These are phyloP conservation scores for Coptodon bakossiorum DNA, from an alignment of 2,113 vertebrate species.

Conservation along the genomic window DNA sequence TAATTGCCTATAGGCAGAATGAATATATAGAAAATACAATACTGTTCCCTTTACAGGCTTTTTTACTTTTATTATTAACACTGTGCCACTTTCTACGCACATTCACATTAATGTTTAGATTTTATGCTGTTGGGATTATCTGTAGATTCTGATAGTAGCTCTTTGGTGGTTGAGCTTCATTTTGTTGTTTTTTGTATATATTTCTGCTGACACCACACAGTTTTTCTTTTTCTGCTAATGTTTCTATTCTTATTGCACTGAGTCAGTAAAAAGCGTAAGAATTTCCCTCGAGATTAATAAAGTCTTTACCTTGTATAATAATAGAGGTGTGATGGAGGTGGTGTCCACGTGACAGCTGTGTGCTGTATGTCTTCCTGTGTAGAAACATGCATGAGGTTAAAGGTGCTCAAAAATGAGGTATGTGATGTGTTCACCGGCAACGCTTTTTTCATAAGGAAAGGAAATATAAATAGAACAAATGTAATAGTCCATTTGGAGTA, in stretches of 20 bases:
- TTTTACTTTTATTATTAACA: neutral
- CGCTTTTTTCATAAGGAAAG: neutral
- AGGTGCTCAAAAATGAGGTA: neutral
- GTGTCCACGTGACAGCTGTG: neutral
- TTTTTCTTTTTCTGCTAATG: neutral
- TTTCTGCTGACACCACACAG: neutral
- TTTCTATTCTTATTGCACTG: neutral
- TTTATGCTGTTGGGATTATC: neutral
- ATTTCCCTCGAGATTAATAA: neutral
- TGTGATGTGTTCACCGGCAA: rapidly evolving
- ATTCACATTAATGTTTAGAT: neutral
- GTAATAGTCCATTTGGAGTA: neutral
- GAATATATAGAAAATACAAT: neutral
- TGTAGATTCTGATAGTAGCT: neutral
- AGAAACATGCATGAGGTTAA: neutral
- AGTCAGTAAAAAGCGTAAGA: neutral
- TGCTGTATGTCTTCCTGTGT: neutral
- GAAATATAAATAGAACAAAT: neutral
- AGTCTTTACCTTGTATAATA: neutral
- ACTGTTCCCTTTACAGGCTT: neutral
- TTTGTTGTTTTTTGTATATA: neutral
- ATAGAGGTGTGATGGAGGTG: neutral
- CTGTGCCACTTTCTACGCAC: neutral
- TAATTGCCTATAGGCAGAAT: neutral
- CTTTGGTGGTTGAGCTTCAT: neutral